Evolutionary conservation across 2,888 invertebrate genomes (phyloP).

Genomic region (Laspeyria flexula): DNA sequence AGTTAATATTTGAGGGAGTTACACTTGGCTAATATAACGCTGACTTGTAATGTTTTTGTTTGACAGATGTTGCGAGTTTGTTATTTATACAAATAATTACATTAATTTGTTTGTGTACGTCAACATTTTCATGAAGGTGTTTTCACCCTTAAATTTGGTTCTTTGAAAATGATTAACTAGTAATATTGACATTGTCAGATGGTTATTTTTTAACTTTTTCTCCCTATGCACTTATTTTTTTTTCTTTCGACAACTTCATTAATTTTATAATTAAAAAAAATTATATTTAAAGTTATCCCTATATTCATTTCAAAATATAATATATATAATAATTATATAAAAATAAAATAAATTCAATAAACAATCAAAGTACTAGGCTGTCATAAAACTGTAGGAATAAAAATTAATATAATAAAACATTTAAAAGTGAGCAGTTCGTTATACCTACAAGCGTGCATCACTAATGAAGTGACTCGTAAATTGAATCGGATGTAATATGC

Average conservation of each 20-base stretch:
- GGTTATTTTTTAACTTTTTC: too few species aligned
- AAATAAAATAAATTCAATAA: background rate
- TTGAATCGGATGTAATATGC: conserved; percentile 37
- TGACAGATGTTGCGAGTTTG: conserved; percentile 3
- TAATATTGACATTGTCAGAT: too few species aligned
- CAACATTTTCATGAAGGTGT: background rate
- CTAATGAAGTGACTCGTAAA: conserved; percentile 42
- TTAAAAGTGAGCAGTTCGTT: conserved; percentile 32
- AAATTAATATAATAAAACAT: conserved; percentile 23
- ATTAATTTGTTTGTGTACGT: background rate
- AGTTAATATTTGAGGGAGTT: conserved; percentile 22
- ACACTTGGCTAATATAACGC: conserved; percentile 11
- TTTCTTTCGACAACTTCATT: too few species aligned
- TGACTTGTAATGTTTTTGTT: conserved; percentile 24
- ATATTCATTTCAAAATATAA: too few species aligned
- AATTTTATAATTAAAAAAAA: too few species aligned
- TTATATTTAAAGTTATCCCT: too few species aligned
- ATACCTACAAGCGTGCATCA: conserved; percentile 32
- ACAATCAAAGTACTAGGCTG: conserved; percentile 1
- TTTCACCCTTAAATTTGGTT: background rate
- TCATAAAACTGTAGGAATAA: conserved; percentile 13
- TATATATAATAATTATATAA: too few species aligned
- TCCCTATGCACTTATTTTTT: too few species aligned
- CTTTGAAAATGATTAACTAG: background rate
- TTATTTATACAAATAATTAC: background rate